These are phyloP conservation scores for Seriola rivoliana DNA, from an alignment of 2,113 vertebrate genomes.

Conservation along the genomic window DNA sequence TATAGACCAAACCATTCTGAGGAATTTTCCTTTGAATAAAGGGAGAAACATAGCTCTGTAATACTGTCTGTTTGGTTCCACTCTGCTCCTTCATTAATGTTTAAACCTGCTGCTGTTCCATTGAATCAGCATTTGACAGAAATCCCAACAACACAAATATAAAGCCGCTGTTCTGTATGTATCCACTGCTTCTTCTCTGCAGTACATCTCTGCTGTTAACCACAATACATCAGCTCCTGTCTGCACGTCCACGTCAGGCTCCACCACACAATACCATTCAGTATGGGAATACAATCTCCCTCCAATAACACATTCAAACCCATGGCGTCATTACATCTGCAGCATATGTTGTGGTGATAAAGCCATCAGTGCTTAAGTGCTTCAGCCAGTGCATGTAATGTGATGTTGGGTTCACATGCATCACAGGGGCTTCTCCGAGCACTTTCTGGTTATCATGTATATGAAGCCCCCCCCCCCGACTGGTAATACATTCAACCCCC, in stretches of 20 bases:
- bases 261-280: neutral
- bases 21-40: too few species aligned
- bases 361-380: conserved; percentile 20
- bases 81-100: neutral
- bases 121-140: conserved; percentile 4
- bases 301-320: neutral
- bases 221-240: neutral
- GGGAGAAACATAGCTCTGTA: neutral
- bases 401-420: conserved; percentile 22
- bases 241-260: conserved; percentile 7
- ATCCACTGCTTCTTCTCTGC: neutral
- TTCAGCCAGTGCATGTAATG: neutral
- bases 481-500: conserved; percentile 53
- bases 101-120: neutral
- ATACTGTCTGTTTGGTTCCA: neutral
- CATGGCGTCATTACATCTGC: conserved; percentile 9
- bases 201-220: neutral
- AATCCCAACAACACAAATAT: neutral
- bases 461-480: conserved; percentile 7
- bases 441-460: conserved; percentile 32
- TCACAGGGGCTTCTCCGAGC: conserved; percentile 20
- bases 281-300: neutral
- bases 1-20: too few species aligned
- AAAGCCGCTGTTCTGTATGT: neutral
- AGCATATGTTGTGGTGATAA: conserved; percentile 21